Evolutionary conservation across 2,888 invertebrate genomes (phyloP).

Genomic region (Cosmia trapezina): DNA sequence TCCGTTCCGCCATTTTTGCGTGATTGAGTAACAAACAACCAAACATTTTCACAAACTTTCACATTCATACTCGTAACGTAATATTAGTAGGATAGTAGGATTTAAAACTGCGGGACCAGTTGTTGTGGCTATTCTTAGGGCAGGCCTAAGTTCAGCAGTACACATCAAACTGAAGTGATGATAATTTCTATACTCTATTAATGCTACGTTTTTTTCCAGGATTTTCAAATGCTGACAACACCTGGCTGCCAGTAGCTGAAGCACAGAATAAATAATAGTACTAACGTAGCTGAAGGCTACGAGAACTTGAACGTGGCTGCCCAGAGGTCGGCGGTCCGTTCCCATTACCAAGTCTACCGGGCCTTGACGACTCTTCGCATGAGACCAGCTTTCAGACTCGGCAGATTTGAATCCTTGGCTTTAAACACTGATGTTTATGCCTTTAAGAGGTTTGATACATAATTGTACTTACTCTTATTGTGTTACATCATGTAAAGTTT

Average conservation of each 20-base stretch:
- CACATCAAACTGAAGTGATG: neutral
- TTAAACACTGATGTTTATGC: slow-evolving; percentile 89
- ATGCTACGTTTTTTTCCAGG: slow-evolving; percentile 75
- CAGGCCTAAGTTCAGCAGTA: neutral
- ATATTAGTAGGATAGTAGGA: too few species aligned
- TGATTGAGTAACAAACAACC: too few species aligned
- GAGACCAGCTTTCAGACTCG: slow-evolving; percentile 87
- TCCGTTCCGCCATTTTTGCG: too few species aligned
- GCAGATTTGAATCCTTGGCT: slow-evolving; percentile 88
- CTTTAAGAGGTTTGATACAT: slow-evolving; percentile 85
- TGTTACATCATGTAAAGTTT: neutral
- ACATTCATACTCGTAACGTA: too few species aligned
- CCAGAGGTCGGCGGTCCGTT: slow-evolving; percentile 86
- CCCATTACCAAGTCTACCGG: slow-evolving; percentile 89
- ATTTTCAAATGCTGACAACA: slow-evolving; percentile 88
- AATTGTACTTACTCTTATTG: neutral
- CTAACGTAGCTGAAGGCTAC: slow-evolving; percentile 91
- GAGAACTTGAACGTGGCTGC: slow-evolving; percentile 89
- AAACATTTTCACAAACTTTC: too few species aligned
- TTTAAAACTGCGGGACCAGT: neutral
- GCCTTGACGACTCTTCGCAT: slow-evolving; percentile 89
- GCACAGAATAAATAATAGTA: too few species aligned
- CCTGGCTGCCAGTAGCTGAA: slow-evolving; percentile 93
- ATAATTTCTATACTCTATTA: neutral
- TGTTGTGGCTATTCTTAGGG: neutral